A percentile compares a stretch with the other conserved stretches of the same genome.
phyloP scores from a whole-genome alignment of 2,888 invertebrate species.

The Mechanitis messenoides region DNA sequence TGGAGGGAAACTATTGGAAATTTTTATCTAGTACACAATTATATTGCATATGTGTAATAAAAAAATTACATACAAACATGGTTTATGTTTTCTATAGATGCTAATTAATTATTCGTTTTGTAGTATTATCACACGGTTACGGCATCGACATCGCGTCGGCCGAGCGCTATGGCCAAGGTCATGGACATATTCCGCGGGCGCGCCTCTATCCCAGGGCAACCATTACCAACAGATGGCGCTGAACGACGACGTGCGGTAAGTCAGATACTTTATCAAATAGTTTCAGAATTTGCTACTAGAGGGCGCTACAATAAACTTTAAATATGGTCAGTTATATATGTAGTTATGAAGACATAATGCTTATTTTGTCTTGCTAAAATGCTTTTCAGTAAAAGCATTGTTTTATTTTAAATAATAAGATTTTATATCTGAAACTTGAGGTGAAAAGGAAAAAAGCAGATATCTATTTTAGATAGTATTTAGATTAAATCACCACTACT shows the following conservation, averaged over 20 bases:
- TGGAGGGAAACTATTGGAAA: not conserved
- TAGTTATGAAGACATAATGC: too few species aligned
- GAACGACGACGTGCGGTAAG: constrained; percentile 59
- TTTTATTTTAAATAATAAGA: too few species aligned
- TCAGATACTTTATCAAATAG: constrained; percentile 19
- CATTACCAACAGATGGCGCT: constrained; percentile 39
- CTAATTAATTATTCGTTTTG: constrained; percentile 4
- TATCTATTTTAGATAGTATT: too few species aligned
- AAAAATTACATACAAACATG: not conserved
- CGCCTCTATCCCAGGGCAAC: constrained; percentile 48
- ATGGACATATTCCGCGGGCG: constrained; percentile 90
- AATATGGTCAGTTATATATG: not conserved
- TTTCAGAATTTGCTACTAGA: not conserved
- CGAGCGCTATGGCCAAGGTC: constrained; percentile 92
- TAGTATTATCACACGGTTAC: constrained; percentile 86
- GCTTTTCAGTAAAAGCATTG: too few species aligned
- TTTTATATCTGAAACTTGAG: too few species aligned
- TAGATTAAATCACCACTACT: too few species aligned
- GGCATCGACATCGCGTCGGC: constrained; percentile 72
- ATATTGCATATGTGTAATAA: not conserved
- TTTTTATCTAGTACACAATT: too few species aligned
- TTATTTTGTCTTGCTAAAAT: too few species aligned
- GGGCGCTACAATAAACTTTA: constrained; percentile 6
- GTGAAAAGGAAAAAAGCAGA: too few species aligned
- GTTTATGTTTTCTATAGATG: not conserved